These are phyloP conservation scores for Sardina pilchardus DNA, from an alignment of 2,113 vertebrate species.

Conservation along the genomic window DNA sequence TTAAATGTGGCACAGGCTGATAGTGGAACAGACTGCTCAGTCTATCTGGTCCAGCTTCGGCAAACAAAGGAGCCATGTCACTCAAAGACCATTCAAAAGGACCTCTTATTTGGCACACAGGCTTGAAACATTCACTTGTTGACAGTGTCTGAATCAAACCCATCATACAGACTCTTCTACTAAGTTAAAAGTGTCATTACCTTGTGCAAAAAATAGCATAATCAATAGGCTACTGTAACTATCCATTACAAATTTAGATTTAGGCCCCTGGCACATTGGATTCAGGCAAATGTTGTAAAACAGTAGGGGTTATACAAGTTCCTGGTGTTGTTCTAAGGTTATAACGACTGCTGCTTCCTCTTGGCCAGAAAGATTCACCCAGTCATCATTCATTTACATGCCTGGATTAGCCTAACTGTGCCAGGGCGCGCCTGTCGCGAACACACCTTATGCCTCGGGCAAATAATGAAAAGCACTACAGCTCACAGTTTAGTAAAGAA, in stretches of 20 bases:
- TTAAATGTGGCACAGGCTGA: slow-evolving; percentile 26
- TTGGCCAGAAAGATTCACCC: neutral
- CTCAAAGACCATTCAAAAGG: slow-evolving; percentile 29
- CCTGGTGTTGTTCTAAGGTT: too few species aligned
- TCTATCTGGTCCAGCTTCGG: slow-evolving; percentile 39
- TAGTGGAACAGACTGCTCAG: slow-evolving; percentile 39
- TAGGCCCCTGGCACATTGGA: too few species aligned
- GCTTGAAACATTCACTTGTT: neutral
- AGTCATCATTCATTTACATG: neutral
- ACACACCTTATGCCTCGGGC: slow-evolving; percentile 28
- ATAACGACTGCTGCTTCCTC: neutral
- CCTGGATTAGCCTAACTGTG: slow-evolving; percentile 8
- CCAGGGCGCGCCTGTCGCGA: slow-evolving; percentile 50
- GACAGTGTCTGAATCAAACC: neutral
- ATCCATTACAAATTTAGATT: too few species aligned
- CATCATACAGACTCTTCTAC: too few species aligned
- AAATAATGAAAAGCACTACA: slow-evolving; percentile 1
- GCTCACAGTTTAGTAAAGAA: neutral
- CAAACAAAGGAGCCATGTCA: slow-evolving; percentile 57
- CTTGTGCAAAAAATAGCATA: too few species aligned
- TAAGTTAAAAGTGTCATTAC: too few species aligned
- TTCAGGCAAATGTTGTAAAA: too few species aligned
- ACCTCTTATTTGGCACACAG: neutral
- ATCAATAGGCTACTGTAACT: too few species aligned
- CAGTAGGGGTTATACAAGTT: too few species aligned